Evolutionary conservation across 2,113 vertebrate genomes (phyloP), one percentile per base, ranked within the genome.

Genomic region (Rhynchomys soricoides): DNA sequence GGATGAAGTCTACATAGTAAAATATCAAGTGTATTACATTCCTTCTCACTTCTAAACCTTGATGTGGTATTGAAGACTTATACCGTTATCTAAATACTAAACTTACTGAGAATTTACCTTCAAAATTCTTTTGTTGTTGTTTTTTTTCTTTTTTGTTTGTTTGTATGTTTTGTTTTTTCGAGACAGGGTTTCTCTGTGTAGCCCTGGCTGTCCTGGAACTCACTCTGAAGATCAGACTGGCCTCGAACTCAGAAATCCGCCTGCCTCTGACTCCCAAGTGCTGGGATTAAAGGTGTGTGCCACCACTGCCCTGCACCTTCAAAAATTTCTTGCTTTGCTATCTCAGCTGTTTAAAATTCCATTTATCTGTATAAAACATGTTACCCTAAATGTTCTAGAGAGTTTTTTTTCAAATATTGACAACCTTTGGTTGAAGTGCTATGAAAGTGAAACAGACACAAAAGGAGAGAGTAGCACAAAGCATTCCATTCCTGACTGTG

Each of bases 81-180:
- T 95, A 96, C 96, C 95, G 94, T 81, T 96, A 52, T 24, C 45
- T 55, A 89, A 37, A 57, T 24, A 1, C n/a, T 24, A 85, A 93
- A 45, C 29, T 88, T 94, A 93, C 81, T 86, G 92, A 97, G n/a
- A 85, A 96, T 89, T 95, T 92, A 77, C 78, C 96, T 97, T 94
- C 85, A 95, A 87, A 96, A 95, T 95, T 62, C 3, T 0, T 95
- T n/a, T n/a, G n/a, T n/a, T n/a, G n/a, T n/a, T n/a, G n/a, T n/a
- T n/a, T n/a, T n/a, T n/a, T n/a, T n/a, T n/a, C n/a, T n/a, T n/a
- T n/a, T n/a, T n/a, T n/a, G n/a, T n/a, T n/a, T n/a, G n/a, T n/a
- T n/a, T n/a, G n/a, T n/a, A n/a, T n/a, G n/a, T n/a, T n/a, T n/a
- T n/a, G n/a, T n/a, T n/a, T n/a, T n/a, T n/a, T n/a, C n/a, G n/a